Evolutionary conservation across 1,140 invertebrate genomes (phyloP), one percentile per base, ranked within the genome.

Genomic region (Drosophila pseudoobscura): DNA sequence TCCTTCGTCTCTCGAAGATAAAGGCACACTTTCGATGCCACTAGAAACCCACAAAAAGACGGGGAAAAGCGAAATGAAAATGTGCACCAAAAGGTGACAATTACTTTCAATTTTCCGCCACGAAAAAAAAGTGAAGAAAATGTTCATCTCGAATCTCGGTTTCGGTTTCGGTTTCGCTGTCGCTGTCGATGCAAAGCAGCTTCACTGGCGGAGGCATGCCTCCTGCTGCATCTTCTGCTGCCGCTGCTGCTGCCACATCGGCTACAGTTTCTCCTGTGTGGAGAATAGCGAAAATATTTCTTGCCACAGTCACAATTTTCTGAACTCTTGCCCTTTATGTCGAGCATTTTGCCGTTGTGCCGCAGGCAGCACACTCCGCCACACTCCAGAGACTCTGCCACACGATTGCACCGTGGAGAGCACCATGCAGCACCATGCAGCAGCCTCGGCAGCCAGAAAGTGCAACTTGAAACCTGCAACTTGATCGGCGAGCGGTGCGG

Each of bases 281-380:
- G 62, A 49, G 56, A 61, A 75, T 62, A 61, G 53, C 64, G 57
- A 78, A 65, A 84, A 63, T 76, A 63, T 74, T 80, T 78, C 11
- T 39, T 78, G 74, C 73, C 82, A 78, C 77, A 88, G 83, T 83
- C 83, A 79, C 83, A 88, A 83, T 87, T 88, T 61, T 61, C 66
- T 88, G 83, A 88, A 89, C 83, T 88, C 78, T 88, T 88, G 83
- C 83, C 83, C 84, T 88, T 88, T 88, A 88, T 88, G 83, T 88
- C 75, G 83, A 65, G 83, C 84, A 79, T 78, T 76, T 87, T 76
- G 35, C 35, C 11, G 9, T 39, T 39, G 52, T 78, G 78, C 82
- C 78, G 68, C 82, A 75, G 83, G 83, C 83, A 70, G 80, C 77
- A 62, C 66, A 63, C 72, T 58, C 62, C 11, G 35, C 35, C 70